Evolutionary conservation across 2,888 invertebrate genomes (phyloP).

Genomic region (Drosophila dives): DNA sequence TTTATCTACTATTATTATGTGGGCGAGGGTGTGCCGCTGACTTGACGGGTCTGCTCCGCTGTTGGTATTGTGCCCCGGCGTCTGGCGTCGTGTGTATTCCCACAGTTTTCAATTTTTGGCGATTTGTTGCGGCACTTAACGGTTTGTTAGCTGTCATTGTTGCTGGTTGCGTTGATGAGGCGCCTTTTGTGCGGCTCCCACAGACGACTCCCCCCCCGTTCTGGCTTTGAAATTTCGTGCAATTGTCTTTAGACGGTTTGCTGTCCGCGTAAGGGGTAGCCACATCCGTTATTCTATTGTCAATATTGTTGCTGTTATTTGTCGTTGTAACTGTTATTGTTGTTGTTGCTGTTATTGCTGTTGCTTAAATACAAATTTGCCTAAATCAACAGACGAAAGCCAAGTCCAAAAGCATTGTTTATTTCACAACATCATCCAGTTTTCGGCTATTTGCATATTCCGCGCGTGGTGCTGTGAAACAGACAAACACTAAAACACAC

Average conservation of each 20-base stretch:
- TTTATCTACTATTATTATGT: conserved; percentile 34
- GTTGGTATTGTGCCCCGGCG: conserved; percentile 39
- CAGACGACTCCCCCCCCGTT: conserved; percentile 21
- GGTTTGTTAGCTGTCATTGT: conserved; percentile 81
- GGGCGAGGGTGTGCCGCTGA: conserved; percentile 25
- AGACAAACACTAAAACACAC: conserved; percentile 17
- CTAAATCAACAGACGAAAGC: conserved; percentile 69
- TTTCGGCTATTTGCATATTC: conserved; percentile 38
- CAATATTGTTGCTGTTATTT: conserved; percentile 33
- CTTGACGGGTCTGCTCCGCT: conserved; percentile 17
- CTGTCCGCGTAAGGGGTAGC: conserved; percentile 19
- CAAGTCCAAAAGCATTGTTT: conserved; percentile 64
- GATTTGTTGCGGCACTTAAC: conserved; percentile 80
- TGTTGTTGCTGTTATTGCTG: conserved; percentile 19
- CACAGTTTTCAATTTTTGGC: conserved; percentile 80
- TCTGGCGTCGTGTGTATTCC: conserved; percentile 61
- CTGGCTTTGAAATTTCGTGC: conserved; percentile 39
- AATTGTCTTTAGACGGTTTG: conserved; percentile 44
- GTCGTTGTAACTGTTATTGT: conserved; percentile 2
- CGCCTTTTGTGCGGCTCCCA: conserved; percentile 64
- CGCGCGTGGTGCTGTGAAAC: conserved; percentile 40
- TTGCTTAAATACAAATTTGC: conserved; percentile 72
- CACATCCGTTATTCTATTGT: conserved; percentile 47
- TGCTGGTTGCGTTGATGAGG: conserved; percentile 69
- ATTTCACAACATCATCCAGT: conserved; percentile 60